Percentiles rank a stretch among this genome's conserved stretches.
phyloP scores from a whole-genome alignment of 2,888 invertebrate genomes.

The Thelaira solivaga region DNA sequence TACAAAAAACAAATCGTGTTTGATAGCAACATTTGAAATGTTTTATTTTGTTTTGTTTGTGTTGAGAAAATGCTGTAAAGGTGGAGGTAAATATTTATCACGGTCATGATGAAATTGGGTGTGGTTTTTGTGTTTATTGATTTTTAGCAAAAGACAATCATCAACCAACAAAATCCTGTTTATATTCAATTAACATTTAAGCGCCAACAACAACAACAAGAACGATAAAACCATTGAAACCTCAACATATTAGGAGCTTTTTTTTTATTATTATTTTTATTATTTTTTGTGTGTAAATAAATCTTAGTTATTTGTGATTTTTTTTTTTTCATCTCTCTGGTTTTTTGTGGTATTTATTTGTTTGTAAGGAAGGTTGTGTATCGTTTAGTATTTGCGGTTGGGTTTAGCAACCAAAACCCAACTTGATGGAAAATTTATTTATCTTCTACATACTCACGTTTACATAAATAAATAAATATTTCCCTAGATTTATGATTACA shows the following conservation, averaged over 20 bases:
- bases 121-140: conserved; percentile 53
- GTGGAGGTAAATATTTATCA: conserved; percentile 35
- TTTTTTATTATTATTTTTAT: neutral
- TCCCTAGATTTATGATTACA: too few relatives aligned
- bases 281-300: too few relatives aligned
- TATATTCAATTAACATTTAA: conserved; percentile 10
- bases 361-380: too few relatives aligned
- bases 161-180: conserved; percentile 3
- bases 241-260: conserved; percentile 8
- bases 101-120: conserved; percentile 47
- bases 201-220: neutral
- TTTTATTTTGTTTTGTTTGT: too few relatives aligned
- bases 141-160: conserved; percentile 4
- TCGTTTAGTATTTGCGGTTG: conserved; percentile 1
- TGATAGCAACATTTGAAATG: conserved; percentile 23
- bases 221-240: conserved; percentile 12
- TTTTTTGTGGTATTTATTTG: neutral
- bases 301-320: neutral
- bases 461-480: too few relatives aligned
- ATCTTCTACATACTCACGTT: neutral
- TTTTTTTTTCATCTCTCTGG: too few relatives aligned
- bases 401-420: neutral
- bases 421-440: neutral
- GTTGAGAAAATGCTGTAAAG: neutral
- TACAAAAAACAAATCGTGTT: neutral